Evolutionary conservation across 2,113 vertebrate species (phyloP).

Genomic region (Cheirogaleus medius): DNA sequence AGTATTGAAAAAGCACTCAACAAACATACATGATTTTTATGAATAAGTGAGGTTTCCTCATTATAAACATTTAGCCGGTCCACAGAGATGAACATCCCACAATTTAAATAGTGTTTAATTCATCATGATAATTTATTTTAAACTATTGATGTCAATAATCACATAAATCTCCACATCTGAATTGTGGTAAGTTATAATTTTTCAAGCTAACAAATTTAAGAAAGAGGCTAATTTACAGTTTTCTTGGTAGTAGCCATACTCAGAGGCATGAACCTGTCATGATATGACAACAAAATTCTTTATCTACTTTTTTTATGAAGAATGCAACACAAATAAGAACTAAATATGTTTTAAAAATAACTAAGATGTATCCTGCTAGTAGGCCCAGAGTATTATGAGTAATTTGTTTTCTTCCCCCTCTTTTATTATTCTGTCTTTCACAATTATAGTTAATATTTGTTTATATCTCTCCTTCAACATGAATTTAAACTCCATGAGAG

Average conservation of each 20-base stretch:
- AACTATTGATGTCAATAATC: conserved; percentile 65
- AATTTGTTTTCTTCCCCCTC: neutral
- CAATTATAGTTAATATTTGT: neutral
- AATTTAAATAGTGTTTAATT: conserved; percentile 81
- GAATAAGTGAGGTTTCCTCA: conserved; percentile 70
- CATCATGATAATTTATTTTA: conserved; percentile 73
- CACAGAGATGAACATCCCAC: conserved; percentile 72
- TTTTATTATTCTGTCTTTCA: neutral
- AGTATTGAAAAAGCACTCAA: neutral
- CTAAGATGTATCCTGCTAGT: neutral
- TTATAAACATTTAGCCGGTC: conserved; percentile 73
- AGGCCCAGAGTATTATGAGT: neutral
- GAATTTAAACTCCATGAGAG: neutral
- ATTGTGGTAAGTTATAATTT: conserved; percentile 55
- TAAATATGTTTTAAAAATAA: neutral
- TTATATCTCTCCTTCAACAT: neutral
- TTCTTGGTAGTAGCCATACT: conserved; percentile 31
- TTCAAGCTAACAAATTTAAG: conserved; percentile 74
- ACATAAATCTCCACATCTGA: conserved; percentile 70
- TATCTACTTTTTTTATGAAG: neutral
- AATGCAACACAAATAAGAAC: neutral
- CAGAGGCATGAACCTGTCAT: neutral
- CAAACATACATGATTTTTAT: neutral
- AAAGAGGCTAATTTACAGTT: conserved; percentile 73
- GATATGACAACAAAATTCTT: neutral